Conservation (phyloP, 2,888 invertebrate species). For the Palloptera scutellata region DNA sequence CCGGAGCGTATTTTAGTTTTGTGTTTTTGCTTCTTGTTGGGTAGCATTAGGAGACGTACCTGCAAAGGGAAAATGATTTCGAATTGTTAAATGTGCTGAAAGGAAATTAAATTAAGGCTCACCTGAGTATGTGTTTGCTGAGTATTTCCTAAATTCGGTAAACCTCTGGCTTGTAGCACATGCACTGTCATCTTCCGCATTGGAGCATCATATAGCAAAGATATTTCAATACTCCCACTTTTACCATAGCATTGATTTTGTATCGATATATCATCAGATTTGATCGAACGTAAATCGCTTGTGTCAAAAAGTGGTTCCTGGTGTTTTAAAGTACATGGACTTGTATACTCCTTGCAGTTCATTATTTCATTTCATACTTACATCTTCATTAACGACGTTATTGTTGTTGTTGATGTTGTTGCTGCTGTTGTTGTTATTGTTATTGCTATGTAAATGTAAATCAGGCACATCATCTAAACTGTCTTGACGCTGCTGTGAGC, state of each 20-base stretch:
- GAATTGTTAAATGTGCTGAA: too few species aligned
- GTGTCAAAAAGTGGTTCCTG: slow-evolving; percentile 65
- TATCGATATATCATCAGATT: slow-evolving; percentile 63
- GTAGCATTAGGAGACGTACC: slow-evolving; percentile 87
- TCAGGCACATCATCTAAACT: slow-evolving; percentile 64
- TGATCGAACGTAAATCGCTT: slow-evolving; percentile 62
- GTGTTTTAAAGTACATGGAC: background rate
- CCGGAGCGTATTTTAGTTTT: slow-evolving; percentile 93
- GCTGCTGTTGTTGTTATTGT: slow-evolving; percentile 58
- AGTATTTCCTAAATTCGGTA: slow-evolving; percentile 76
- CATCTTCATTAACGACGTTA: slow-evolving; percentile 75
- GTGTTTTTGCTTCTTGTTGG: slow-evolving; percentile 91
- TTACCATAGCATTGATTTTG: slow-evolving; percentile 64
- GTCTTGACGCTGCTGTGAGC: slow-evolving; percentile 51
- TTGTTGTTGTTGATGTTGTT: slow-evolving; percentile 39
- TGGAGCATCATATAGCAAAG: slow-evolving; percentile 88
- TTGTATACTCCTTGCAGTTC: background rate
- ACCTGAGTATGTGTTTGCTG: slow-evolving; percentile 77
- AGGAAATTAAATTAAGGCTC: slow-evolving; percentile 17
- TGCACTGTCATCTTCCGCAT: slow-evolving; percentile 93
- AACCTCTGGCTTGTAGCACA: slow-evolving; percentile 84
- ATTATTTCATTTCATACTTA: slow-evolving; percentile 62
- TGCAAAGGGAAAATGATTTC: slow-evolving; percentile 51
- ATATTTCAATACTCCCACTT: slow-evolving; percentile 85
- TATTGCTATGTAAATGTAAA: slow-evolving; percentile 72